These are phyloP conservation scores for Panagrolaimus sp. DNA, from an alignment of 1,140 invertebrate genomes.

Conservation along the genomic window DNA sequence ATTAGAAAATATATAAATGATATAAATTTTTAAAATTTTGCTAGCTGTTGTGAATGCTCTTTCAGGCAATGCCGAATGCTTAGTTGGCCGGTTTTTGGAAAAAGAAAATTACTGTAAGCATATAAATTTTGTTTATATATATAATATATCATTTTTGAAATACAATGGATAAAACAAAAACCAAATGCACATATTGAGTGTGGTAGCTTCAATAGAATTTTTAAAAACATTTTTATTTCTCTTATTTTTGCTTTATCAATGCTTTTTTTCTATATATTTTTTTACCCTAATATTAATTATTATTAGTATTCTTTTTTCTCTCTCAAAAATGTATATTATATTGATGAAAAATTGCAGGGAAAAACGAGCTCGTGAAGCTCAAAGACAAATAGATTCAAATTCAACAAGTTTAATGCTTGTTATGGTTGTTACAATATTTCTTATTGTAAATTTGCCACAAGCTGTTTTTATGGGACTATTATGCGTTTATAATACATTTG, in stretches of 20 bases:
- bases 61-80: constrained; percentile 12
- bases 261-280: too few species aligned
- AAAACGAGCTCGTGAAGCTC: constrained; percentile 72
- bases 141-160: too few species aligned
- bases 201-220: too few species aligned
- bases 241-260: too few species aligned
- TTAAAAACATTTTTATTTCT: too few species aligned
- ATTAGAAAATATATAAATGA: too few species aligned
- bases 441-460: constrained; percentile 81
- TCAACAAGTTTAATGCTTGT: constrained; percentile 89
- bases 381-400: constrained; percentile 70
- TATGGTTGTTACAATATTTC: constrained; percentile 83
- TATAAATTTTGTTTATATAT: background rate
- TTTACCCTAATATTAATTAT: too few species aligned
- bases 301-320: too few species aligned
- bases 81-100: constrained; percentile 19
- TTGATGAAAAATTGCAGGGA: constrained; percentile 48
- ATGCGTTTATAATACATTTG: constrained; percentile 63
- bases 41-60: background rate
- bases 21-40: too few species aligned
- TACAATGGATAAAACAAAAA: too few species aligned
- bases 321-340: too few species aligned
- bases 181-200: too few species aligned
- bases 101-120: constrained; percentile 16
- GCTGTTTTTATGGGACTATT: constrained; percentile 78